Percentiles rank a stretch among this genome's conserved stretches.
phyloP scores from a whole-genome alignment of 1,140 invertebrate genomes.

The Panonychus citri region DNA sequence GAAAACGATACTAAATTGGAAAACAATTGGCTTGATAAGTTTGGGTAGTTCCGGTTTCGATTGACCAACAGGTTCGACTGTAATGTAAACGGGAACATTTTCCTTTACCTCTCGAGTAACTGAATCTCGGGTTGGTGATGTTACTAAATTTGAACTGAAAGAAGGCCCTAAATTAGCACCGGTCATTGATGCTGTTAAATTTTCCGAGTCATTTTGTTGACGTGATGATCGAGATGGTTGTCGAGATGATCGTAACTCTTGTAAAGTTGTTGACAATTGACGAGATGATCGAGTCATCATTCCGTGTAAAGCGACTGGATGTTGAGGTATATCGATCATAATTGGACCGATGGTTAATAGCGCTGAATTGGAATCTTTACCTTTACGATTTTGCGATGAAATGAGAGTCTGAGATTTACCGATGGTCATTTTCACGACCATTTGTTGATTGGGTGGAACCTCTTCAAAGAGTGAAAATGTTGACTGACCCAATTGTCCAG shows the following conservation, averaged over 20 bases:
- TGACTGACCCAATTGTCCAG: conserved; percentile 66
- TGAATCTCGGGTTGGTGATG: background rate
- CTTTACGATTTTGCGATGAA: conserved; percentile 30
- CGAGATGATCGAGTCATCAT: conserved; percentile 89
- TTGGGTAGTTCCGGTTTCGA: background rate
- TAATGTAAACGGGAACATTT: background rate
- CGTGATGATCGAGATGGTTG: conserved; percentile 11
- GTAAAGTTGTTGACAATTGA: conserved; percentile 68
- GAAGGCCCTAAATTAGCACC: background rate
- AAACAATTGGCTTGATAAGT: conserved; percentile 18
- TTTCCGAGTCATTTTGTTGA: conserved; percentile 1
- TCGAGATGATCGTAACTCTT: conserved; percentile 25
- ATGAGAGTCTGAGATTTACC: conserved; percentile 76
- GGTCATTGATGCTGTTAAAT: background rate
- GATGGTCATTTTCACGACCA: conserved; percentile 70
- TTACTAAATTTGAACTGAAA: background rate
- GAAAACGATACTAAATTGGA: conserved; percentile 25
- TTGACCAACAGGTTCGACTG: background rate
- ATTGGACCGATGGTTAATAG: conserved; percentile 65
- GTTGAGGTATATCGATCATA: conserved; percentile 81
- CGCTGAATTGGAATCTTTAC: conserved; percentile 43
- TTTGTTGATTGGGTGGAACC: conserved; percentile 57
- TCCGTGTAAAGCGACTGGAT: conserved; percentile 80
- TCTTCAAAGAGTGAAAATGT: conserved; percentile 80
- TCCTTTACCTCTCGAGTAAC: background rate